Evolutionary conservation across 2,797 vertebrate species (phyloP), one percentile per base, ranked within the genome.

Genomic region (Lutjanus campechanus): DNA sequence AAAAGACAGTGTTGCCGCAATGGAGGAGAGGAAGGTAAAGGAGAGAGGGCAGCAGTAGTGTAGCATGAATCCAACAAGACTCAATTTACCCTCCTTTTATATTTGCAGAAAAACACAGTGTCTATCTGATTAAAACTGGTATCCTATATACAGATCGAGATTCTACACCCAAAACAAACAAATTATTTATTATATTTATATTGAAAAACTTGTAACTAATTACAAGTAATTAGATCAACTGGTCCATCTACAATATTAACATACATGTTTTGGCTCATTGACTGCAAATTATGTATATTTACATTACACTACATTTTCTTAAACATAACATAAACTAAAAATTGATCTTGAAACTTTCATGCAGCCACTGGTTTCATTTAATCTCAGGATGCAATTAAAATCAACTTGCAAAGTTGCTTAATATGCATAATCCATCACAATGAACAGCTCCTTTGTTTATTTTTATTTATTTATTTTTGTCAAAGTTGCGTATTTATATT

Each of bases 391-490:
- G 8, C 59, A 79, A 77, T 86, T 86, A 72, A 71, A 77, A 47
- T 54, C 41, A 67, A 76, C 58, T 58, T 61, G 36, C 49, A 73
- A 65, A 79, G 51, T 79, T 63, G 13, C 43, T 82, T 69, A 62
- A 80, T 81, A 63, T 40, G 7, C 20, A 62, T 51, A 76, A 72
- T 79, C 62, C 82, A 85, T 79, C 73, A 81, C 50, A 60, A 22
- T 56, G 20, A 74, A 69, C n/a, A 12, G 65, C n/a, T 55, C 25
- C n/a, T 82, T 72, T 71, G 10, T 73, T 66, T 64, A 60, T 72
- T 71, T 20, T 60, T 25, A 2, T 50, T 56, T 46, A 44, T 46
- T 16, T 50, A 19, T 5, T 56, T 22, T 40, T 55, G 25, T 44
- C n/a, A 51, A 73, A 73, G 29, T 73, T 19, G n/a, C 11, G 29